These are phyloP conservation scores for Aleiodes sp. DNA, from an alignment of 1,140 invertebrate species.

Conservation along the genomic window DNA sequence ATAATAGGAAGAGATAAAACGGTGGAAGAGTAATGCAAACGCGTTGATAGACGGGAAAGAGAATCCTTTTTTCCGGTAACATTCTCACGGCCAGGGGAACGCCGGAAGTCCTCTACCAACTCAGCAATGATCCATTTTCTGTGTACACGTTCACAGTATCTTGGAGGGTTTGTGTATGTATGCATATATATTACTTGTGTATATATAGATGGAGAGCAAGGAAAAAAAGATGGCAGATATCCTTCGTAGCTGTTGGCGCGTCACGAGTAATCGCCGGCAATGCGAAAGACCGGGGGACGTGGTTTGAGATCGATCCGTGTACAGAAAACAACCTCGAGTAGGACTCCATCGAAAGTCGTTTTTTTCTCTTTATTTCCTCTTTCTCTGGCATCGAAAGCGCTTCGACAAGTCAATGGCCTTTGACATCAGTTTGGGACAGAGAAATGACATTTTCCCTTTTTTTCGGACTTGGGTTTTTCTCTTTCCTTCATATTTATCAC, in stretches of 20 bases:
- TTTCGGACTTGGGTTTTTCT: not conserved
- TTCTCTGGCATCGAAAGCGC: not conserved
- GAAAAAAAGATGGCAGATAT: not conserved
- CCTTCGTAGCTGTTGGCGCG: constrained; percentile 18
- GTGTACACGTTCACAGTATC: not conserved
- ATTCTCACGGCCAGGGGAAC: not conserved
- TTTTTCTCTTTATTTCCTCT: not conserved
- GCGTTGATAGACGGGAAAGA: not conserved
- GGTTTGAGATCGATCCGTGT: constrained; percentile 24
- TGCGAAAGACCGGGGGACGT: not conserved
- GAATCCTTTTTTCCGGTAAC: constrained; percentile 4
- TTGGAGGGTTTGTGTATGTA: not conserved
- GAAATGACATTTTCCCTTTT: not conserved
- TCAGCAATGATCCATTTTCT: constrained; percentile 24
- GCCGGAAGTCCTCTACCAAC: constrained; percentile 24
- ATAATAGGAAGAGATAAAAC: constrained; percentile 28
- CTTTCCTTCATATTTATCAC: not conserved
- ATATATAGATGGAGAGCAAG: not conserved
- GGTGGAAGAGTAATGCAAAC: constrained; percentile 22
- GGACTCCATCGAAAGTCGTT: not conserved
- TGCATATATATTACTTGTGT: not conserved
- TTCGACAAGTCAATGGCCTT: too few species aligned
- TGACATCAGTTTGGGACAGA: too few species aligned
- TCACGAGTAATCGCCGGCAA: constrained; percentile 27
- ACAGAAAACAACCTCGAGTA: constrained; percentile 15